These are phyloP conservation scores for Eulithis prunata DNA, from an alignment of 2,888 invertebrate genomes.

Conservation along the genomic window DNA sequence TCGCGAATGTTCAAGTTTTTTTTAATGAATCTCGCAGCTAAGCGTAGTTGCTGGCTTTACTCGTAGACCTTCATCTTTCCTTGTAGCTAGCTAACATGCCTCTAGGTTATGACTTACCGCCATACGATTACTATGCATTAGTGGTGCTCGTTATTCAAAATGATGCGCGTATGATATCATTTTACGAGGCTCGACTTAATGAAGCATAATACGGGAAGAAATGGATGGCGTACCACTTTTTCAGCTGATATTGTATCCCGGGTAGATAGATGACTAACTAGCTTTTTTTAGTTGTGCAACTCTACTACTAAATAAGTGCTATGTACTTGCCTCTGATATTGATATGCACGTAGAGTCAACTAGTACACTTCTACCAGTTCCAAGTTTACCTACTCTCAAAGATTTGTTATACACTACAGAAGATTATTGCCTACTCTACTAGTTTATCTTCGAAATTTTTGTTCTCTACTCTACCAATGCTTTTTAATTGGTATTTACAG, in stretches of 20 bases:
- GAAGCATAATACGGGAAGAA: constrained; percentile 41
- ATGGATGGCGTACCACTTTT: constrained; percentile 25
- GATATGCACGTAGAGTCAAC: too few relatives aligned
- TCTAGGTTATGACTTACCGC: constrained; percentile 36
- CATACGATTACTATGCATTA: constrained; percentile 56
- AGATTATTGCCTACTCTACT: too few relatives aligned
- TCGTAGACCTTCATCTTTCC: background rate
- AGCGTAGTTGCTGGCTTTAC: background rate
- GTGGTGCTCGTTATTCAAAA: constrained; percentile 54
- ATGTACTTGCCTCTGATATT: too few relatives aligned
- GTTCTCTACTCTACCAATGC: too few relatives aligned
- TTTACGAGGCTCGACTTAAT: constrained; percentile 51
- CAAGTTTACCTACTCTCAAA: too few relatives aligned
- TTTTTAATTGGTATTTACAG: too few relatives aligned
- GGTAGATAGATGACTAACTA: constrained; percentile 3
- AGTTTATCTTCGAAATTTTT: too few relatives aligned
- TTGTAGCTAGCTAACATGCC: constrained; percentile 10
- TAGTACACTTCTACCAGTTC: too few relatives aligned
- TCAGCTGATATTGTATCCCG: constrained; percentile 22
- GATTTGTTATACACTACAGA: too few relatives aligned
- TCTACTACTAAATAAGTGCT: too few relatives aligned
- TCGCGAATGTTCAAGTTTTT: background rate
- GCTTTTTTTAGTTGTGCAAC: constrained; percentile 4
- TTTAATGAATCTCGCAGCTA: too few relatives aligned
- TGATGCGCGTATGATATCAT: constrained; percentile 59